phyloP scores from a whole-genome alignment of 2,888 invertebrate genomes.

The Perithous albicinctus region DNA sequence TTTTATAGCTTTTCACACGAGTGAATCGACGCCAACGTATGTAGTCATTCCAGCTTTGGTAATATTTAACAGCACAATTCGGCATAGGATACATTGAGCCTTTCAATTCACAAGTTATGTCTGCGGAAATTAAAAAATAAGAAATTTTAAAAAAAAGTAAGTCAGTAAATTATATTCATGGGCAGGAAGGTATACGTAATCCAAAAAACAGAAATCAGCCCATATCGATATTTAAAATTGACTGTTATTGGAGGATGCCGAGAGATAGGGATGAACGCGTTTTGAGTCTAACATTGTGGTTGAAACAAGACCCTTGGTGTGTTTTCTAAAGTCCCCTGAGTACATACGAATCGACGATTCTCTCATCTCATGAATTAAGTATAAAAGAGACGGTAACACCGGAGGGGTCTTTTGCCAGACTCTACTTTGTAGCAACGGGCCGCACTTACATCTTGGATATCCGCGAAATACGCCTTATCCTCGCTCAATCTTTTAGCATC shows the following conservation, averaged over 20 bases:
- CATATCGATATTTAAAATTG: not conserved
- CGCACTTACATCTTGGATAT: slow-evolving; percentile 41
- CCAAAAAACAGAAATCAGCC: too few relatives aligned
- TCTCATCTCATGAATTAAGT: slow-evolving; percentile 62
- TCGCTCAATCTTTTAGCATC: slow-evolving; percentile 15
- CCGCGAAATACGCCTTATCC: slow-evolving; percentile 36
- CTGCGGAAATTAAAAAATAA: not conserved
- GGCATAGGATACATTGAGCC: not conserved
- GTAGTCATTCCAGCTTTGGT: not conserved
- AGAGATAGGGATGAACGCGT: slow-evolving; percentile 24
- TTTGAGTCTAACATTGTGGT: slow-evolving; percentile 16
- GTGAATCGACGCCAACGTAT: not conserved
- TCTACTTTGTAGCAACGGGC: slow-evolving; percentile 35
- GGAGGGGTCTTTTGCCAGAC: slow-evolving; percentile 32
- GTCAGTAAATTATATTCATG: too few relatives aligned
- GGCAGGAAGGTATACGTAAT: too few relatives aligned
- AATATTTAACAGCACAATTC: not conserved
- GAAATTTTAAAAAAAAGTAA: not conserved
- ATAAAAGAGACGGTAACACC: slow-evolving; percentile 49
- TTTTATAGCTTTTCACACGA: not conserved
- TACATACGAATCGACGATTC: slow-evolving; percentile 29
- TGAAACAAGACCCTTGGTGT: slow-evolving; percentile 31
- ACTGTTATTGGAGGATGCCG: slow-evolving; percentile 33
- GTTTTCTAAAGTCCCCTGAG: slow-evolving; percentile 24
- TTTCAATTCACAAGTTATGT: too few relatives aligned